Percentiles rank a stretch among this genome's conserved stretches.
phyloP scores from a whole-genome alignment of 2,797 vertebrate genomes.

The Phalloptychus januarius region DNA sequence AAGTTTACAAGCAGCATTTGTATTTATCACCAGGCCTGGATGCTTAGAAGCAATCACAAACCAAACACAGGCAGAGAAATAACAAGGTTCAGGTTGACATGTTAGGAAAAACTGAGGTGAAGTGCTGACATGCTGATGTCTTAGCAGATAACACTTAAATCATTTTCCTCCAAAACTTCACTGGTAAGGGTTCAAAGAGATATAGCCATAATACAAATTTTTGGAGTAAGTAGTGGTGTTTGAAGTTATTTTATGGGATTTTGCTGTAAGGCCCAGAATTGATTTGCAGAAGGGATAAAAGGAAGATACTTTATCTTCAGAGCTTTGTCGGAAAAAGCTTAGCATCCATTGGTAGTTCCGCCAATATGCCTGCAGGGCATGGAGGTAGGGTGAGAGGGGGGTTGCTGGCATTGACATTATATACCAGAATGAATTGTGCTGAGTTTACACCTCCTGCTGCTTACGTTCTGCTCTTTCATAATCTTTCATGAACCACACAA shows the following conservation, averaged over 20 bases:
- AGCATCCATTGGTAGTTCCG: slow-evolving; percentile 97
- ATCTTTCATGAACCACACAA: slow-evolving; percentile 98
- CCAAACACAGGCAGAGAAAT: slow-evolving; percentile 84
- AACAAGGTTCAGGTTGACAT: slow-evolving; percentile 90
- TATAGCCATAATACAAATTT: slow-evolving; percentile 99
- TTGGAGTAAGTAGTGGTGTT: slow-evolving; percentile 99
- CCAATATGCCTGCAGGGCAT: slow-evolving; percentile 95
- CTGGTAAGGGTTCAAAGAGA: slow-evolving; percentile 98
- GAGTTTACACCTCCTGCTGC: slow-evolving; percentile 96
- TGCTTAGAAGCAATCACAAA: slow-evolving; percentile 87
- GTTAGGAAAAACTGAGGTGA: slow-evolving; percentile 97
- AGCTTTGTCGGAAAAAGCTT: slow-evolving; percentile 99
- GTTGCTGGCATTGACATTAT: slow-evolving; percentile 95
- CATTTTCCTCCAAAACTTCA: slow-evolving; percentile 99
- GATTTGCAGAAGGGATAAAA: slow-evolving; percentile 99
- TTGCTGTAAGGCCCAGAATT: slow-evolving; percentile 99
- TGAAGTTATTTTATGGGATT: slow-evolving; percentile 99
- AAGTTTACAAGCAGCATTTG: slow-evolving; percentile 87
- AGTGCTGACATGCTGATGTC: slow-evolving; percentile 97
- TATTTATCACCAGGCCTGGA: slow-evolving; percentile 86
- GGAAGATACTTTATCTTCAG: slow-evolving; percentile 99
- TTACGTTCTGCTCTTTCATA: slow-evolving; percentile 97
- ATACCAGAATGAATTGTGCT: slow-evolving; percentile 92
- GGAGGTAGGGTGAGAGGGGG: slow-evolving; percentile 78
- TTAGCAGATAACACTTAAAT: slow-evolving; percentile 99